Percentiles rank a stretch among this genome's conserved stretches.
phyloP scores from a whole-genome alignment of 1,140 invertebrate species.

The Holotrichia oblita region DNA sequence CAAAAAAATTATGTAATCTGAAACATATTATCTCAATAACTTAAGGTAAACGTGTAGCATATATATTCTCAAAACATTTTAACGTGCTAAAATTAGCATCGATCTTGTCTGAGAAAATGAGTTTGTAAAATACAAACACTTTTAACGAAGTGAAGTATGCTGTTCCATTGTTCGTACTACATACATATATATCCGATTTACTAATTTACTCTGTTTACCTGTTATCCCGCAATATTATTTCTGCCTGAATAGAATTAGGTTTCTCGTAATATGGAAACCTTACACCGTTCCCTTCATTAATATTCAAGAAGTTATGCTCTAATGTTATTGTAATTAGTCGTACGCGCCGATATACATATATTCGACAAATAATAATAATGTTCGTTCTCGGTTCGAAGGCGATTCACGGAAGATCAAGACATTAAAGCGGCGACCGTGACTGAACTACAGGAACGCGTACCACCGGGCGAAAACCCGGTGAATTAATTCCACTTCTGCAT shows the following conservation, averaged over 20 bases:
- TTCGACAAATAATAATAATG: conserved; percentile 28
- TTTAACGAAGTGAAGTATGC: no score
- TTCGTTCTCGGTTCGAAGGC: not conserved
- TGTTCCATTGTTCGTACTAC: no score
- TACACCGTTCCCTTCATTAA: not conserved
- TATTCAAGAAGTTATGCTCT: not conserved
- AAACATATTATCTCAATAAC: no score
- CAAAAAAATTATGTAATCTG: no score
- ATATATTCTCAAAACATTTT: no score
- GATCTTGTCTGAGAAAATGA: no score
- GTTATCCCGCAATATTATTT: no score
- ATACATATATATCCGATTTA: no score
- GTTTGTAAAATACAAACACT: no score
- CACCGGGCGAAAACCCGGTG: not conserved
- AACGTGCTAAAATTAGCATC: no score
- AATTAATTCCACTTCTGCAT: conserved; percentile 29
- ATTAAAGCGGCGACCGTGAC: conserved; percentile 4
- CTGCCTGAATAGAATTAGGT: not conserved
- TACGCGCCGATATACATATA: conserved; percentile 7
- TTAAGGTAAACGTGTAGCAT: no score
- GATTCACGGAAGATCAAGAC: conserved; percentile 2
- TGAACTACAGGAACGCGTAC: not conserved
- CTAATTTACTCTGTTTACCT: no score
- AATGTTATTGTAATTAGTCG: conserved; percentile 32
- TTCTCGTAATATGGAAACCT: not conserved